Evolutionary conservation across 2,113 vertebrate species (phyloP).

Genomic region (Halcyon malimbica): DNA sequence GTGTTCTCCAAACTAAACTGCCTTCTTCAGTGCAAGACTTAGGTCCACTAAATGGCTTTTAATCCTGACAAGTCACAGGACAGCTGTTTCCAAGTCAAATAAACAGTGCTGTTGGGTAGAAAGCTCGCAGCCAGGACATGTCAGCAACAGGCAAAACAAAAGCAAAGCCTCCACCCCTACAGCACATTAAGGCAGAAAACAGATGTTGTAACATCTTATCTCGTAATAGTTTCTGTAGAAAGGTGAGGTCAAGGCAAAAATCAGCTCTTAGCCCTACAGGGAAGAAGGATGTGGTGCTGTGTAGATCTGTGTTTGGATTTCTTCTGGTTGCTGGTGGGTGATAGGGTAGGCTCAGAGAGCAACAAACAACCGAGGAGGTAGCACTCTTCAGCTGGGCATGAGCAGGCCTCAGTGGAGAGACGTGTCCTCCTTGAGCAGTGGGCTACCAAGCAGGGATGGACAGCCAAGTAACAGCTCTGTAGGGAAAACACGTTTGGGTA

Average conservation of each 20-base stretch:
- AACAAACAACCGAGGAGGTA: neutral
- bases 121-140: neutral
- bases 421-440: neutral
- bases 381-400: neutral
- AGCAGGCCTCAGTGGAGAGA: neutral
- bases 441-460: neutral
- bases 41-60: neutral
- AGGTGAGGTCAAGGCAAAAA: neutral
- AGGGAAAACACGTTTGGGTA: neutral
- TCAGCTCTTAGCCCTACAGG: neutral
- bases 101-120: neutral
- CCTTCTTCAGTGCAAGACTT: neutral
- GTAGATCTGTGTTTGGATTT: neutral
- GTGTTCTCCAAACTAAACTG: neutral
- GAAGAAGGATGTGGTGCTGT: neutral
- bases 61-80: neutral
- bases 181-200: neutral
- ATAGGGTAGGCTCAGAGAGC: neutral
- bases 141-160: neutral
- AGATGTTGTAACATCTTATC: fast-evolving
- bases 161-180: neutral
- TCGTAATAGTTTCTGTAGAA: neutral
- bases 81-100: constrained; percentile 23
- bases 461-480: neutral
- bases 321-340: neutral